Conservation (phyloP, 2,888 invertebrate genomes). For the Ormia ochracea region DNA sequence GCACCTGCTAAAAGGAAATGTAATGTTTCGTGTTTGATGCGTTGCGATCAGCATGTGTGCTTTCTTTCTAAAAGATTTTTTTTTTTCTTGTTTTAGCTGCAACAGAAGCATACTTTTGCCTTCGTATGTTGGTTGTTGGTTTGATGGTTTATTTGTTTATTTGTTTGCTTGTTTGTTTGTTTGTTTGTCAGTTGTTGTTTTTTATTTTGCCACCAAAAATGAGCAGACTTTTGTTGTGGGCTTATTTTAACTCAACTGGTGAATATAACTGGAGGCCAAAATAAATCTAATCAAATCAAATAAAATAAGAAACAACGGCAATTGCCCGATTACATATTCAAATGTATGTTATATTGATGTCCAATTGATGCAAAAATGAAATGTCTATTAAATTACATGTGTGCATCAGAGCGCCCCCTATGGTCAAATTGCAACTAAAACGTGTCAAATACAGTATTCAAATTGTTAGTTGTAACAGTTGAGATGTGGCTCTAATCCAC, state of each 20-base stretch:
- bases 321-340: conserved; percentile 46
- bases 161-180: neutral
- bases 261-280: conserved; percentile 5
- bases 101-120: conserved; percentile 25
- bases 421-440: too few relatives aligned
- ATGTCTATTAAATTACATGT: neutral
- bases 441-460: too few relatives aligned
- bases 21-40: conserved; percentile 45
- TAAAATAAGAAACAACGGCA: conserved; percentile 44
- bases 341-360: conserved; percentile 49
- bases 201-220: conserved; percentile 35
- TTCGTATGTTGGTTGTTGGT: too few relatives aligned
- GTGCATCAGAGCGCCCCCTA: neutral
- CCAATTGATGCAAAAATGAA: conserved; percentile 44
- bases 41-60: conserved; percentile 24
- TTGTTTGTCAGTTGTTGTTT: neutral
- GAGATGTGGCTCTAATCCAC: too few relatives aligned
- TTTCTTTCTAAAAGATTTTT: conserved; percentile 43
- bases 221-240: conserved; percentile 47
- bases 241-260: conserved; percentile 23
- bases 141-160: neutral
- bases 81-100: conserved; percentile 43
- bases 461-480: too few relatives aligned
- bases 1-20: conserved; percentile 40
- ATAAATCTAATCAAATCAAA: too few relatives aligned